phyloP scores from a whole-genome alignment of 2,797 vertebrate species.

The Geotrypetes seraphini region DNA sequence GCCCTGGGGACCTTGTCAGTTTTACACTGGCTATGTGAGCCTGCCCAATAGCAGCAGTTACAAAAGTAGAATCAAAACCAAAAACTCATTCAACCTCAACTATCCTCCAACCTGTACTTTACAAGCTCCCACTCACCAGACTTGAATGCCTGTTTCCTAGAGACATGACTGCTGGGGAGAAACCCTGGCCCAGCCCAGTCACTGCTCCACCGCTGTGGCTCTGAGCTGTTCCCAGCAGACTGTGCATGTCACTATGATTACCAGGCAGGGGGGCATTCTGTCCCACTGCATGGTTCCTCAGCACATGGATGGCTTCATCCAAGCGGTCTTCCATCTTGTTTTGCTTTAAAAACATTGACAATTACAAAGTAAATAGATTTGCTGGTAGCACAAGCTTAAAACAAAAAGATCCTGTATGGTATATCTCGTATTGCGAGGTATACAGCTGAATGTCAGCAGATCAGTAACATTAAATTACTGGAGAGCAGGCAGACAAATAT shows the following conservation, averaged over 20 bases:
- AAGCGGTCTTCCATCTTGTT: constrained; percentile 95
- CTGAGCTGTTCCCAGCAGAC: constrained; percentile 57
- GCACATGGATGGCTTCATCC: constrained; percentile 93
- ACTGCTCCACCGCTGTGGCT: constrained; percentile 67
- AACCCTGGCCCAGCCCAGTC: constrained; percentile 69
- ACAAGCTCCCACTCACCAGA: constrained; percentile 67
- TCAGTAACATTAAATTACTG: no score
- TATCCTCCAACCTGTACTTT: rapidly evolving
- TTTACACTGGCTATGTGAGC: no score
- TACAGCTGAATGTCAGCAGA: no score
- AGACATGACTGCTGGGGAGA: constrained; percentile 67
- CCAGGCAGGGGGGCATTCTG: constrained; percentile 61
- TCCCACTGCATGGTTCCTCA: constrained; percentile 88
- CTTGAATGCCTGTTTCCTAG: constrained; percentile 72
- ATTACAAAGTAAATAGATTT: no score
- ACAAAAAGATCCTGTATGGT: no score
- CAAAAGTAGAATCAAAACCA: no score
- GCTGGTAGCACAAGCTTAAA: no score
- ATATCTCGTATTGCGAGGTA: no score
- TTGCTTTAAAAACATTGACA: constrained; percentile 69
- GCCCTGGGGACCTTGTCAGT: no score
- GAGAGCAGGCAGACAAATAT: no score
- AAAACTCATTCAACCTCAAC: no score
- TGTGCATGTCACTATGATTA: constrained; percentile 75
- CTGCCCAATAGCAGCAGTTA: no score